Evolutionary conservation across 2,113 vertebrate genomes (phyloP), one percentile per base, ranked within the genome.

Genomic region (Vidua chalybeata): DNA sequence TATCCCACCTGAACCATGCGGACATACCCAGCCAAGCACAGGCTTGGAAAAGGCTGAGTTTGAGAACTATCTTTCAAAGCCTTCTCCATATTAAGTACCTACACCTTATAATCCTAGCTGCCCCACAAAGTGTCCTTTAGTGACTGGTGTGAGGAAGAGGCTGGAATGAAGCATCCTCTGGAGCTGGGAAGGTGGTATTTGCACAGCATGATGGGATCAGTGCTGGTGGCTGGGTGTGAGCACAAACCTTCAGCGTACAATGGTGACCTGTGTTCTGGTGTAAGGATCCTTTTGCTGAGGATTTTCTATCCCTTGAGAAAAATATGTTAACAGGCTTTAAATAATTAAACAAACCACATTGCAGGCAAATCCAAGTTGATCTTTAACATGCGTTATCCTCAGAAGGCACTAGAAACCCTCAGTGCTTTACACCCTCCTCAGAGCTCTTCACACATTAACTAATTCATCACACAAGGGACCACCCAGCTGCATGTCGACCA

Each of bases 301-400:
- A 45, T 90, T 93, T 94, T 92, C 79, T 72, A 49, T 63, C 85
- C 90, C 94, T 74, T 48, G 64, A 92, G 92, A 76, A 89, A 96
- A 95, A 81, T 84, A 94, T 62, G 52, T 28, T 81, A 96, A 88
- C 68, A 49, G 76, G 31, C 24, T 94, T 93, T 93, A 95, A 96
- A 94, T 95, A 96, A 95, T 96, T 94, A 86, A 96, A 96, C 72
- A 95, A 93, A 94, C 71, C 85, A 68, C 73, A 90, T 61, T 73
- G 56, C 64, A 61, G 61, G 67, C 68, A 95, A 94, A 80, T 35
- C 51, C 72, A 76, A 71, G 48, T 7, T 86, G 71, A 76, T 91
- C 84, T 95, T 91, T 87, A 93, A 94, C 88, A 94, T 24, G 52
- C 76, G 90, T 90, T 94, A 81, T 92, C 83, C 76, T 85, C 66